These are phyloP conservation scores for Helicorthomorpha holstii DNA, from an alignment of 1,140 invertebrate species.

Conservation along the genomic window DNA sequence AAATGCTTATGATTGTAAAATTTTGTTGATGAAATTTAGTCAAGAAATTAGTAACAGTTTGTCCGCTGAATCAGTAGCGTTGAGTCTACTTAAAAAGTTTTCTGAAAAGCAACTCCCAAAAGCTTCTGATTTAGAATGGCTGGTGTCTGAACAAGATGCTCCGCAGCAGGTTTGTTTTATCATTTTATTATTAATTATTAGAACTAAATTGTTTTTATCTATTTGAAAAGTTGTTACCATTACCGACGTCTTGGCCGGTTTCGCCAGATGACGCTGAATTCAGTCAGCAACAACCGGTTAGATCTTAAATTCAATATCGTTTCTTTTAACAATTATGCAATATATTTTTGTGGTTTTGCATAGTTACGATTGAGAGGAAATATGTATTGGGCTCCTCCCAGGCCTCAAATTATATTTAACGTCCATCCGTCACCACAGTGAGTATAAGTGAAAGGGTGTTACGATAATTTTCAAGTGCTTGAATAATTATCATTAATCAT, in stretches of 20 bases:
- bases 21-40: background rate
- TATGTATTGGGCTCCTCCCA: conserved; percentile 63
- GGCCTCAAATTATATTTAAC: conserved; percentile 69
- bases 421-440: conserved; percentile 49
- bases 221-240: conserved; percentile 40
- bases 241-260: conserved; percentile 49
- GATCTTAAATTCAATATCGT: background rate
- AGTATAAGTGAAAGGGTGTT: conserved; percentile 18
- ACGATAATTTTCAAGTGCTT: background rate
- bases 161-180: conserved; percentile 41
- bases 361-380: conserved; percentile 47
- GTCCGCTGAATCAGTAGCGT: conserved; percentile 60
- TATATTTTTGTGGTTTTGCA: background rate
- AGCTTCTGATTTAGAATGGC: conserved; percentile 62
- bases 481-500: too few species aligned
- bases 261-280: conserved; percentile 38
- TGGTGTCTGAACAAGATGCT: conserved; percentile 59
- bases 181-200: background rate
- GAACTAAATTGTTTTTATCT: conserved; percentile 6
- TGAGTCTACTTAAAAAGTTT: conserved; percentile 56
- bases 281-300: conserved; percentile 7
- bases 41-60: conserved; percentile 15
- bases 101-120: conserved; percentile 56
- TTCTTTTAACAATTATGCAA: background rate
- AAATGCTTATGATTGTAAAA: background rate